phyloP scores from a whole-genome alignment of 23 tunicate genomes.

The Ascidia mentula region DNA sequence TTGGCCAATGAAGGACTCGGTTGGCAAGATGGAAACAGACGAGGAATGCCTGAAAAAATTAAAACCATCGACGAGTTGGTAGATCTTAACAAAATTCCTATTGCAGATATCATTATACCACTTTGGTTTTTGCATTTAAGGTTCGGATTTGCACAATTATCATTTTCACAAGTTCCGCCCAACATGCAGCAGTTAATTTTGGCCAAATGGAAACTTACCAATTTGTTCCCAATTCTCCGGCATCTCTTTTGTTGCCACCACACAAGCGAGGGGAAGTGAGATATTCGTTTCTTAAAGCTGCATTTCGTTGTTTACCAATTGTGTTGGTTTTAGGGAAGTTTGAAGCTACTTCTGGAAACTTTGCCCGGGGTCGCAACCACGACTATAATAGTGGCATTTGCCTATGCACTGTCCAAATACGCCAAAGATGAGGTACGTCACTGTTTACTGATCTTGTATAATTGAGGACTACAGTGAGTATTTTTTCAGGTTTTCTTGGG shows the following conservation, averaged over 20 bases:
- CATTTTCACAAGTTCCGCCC: constrained; percentile 6
- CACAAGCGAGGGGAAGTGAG: constrained; percentile 17
- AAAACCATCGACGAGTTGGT: background rate
- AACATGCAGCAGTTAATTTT: constrained; percentile 20
- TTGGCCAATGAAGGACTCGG: constrained; percentile 36
- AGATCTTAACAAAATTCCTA: background rate
- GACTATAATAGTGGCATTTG: background rate
- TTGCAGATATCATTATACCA: background rate
- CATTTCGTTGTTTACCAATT: background rate
- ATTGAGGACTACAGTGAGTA: background rate
- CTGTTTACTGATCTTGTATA: background rate
- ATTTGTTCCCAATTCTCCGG: constrained; percentile 10
- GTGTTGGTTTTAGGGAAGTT: background rate
- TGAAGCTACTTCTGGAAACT: background rate
- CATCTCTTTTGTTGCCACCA: background rate
- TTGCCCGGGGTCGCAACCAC: background rate
- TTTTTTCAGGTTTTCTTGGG: constrained; percentile 63
- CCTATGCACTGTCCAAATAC: constrained; percentile 9
- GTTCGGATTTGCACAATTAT: constrained; percentile 5
- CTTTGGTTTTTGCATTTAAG: background rate
- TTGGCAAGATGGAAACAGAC: constrained; percentile 37
- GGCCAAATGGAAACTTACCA: constrained; percentile 20
- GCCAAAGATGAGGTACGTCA: constrained; percentile 5
- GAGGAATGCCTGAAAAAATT: constrained; percentile 23
- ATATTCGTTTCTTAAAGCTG: background rate